Evolutionary conservation across 2,797 vertebrate genomes (phyloP), one percentile per base, ranked within the genome.

Genomic region (Halcyon badia): DNA sequence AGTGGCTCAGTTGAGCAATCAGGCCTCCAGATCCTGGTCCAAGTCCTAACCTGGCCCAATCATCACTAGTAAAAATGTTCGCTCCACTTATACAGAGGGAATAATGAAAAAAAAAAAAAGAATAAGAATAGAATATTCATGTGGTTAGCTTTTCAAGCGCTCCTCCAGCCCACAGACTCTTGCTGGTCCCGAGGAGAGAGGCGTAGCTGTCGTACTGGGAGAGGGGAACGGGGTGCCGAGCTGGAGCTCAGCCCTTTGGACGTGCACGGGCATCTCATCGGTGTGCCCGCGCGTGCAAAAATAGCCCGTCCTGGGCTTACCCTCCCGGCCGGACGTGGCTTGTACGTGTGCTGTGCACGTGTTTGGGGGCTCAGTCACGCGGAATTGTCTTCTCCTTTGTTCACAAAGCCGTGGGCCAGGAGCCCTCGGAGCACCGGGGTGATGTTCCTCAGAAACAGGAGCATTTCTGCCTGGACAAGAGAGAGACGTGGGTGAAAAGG

Each of bases 41-140:
- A 97, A 97, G 69, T 78, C 91, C 49, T 87, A 87, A 89, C 92
- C 66, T 81, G 91, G 87, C 82, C 91, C 70, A 84, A 2, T 94
- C 87, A 76, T 93, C 73, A 7, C 85, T 71, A 48, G 14, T 73
- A 86, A 31, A 52, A 94, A 64, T 76, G 80, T 87, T 91, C 92
- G 80, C 85, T 90, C 39, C 56, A 3, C 61, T 94, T 90, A 26
- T 6, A 35, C 30, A 22, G 48, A 73, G 39, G 33, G 60, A 93
- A 68, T 92, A 90, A 89, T 80, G 66, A 73, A 72, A 49, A 60
- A 77, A 26, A 41, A 26, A 35, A 24, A 68, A 76, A 79, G 52
- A 60, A 65, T 82, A 24, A 44, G 22, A n/a, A n/a, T 1, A 52
- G 51, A 46, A 73, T 2, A 51, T 2, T 46, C 58, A 28, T 52